These are phyloP conservation scores for Drosophila tani DNA, from an alignment of 1,140 invertebrate species.

Conservation along the genomic window DNA sequence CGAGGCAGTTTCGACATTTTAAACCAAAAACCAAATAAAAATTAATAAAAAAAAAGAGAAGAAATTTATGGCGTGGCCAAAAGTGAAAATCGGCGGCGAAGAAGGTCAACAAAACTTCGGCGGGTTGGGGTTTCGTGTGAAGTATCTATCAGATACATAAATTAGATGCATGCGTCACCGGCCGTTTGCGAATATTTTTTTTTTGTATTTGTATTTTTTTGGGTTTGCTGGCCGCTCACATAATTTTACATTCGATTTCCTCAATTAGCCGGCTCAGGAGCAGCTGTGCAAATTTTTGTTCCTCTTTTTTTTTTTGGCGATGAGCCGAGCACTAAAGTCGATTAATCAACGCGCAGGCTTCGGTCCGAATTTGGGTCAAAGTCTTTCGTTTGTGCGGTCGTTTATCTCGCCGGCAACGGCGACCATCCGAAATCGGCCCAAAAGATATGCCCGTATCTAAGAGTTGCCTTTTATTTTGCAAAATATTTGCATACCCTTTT, in stretches of 20 bases:
- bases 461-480: not conserved
- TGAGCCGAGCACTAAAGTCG: constrained; percentile 57
- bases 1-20: constrained; percentile 24
- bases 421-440: constrained; percentile 35
- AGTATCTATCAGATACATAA: constrained; percentile 66
- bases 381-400: constrained; percentile 51
- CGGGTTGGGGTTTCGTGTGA: constrained; percentile 25
- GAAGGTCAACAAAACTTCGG: constrained; percentile 35
- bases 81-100: constrained; percentile 50
- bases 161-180: constrained; percentile 60
- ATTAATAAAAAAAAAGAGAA: not conserved
- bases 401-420: constrained; percentile 42
- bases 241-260: constrained; percentile 80
- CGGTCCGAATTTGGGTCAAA: constrained; percentile 63
- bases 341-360: constrained; percentile 70
- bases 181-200: constrained; percentile 32
- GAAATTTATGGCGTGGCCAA: constrained; percentile 53
- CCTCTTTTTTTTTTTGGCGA: constrained; percentile 32
- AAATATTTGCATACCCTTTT: constrained; percentile 1
- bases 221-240: constrained; percentile 45
- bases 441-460: constrained; percentile 36
- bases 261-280: constrained; percentile 66
- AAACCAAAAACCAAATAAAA: not conserved
- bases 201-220: constrained; percentile 2
- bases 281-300: constrained; percentile 44